Evolutionary conservation across 2,113 vertebrate species (phyloP).

Genomic region (Plecturocebus donacophilus): DNA sequence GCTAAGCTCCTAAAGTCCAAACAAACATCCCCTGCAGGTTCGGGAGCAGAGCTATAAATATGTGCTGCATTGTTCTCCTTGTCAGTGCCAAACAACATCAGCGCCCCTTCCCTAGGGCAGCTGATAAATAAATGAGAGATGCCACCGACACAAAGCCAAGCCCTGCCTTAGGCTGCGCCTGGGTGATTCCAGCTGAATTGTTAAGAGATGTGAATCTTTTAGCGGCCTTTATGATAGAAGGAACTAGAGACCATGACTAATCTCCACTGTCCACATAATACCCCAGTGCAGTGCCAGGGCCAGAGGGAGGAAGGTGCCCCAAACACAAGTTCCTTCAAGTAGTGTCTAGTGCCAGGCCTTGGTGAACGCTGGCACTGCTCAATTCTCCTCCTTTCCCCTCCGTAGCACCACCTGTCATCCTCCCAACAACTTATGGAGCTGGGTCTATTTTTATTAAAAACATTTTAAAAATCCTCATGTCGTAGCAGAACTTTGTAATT

Average conservation of each 20-base stretch:
- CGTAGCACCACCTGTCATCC: neutral
- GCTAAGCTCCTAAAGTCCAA: neutral
- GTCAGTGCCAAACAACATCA: conserved; percentile 28
- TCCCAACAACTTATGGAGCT: neutral
- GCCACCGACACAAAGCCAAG: conserved; percentile 42
- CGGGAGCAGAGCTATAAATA: conserved; percentile 53
- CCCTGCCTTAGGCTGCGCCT: neutral
- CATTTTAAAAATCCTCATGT: neutral
- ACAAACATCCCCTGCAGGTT: conserved; percentile 46
- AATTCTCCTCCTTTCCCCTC: neutral
- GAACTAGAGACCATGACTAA: neutral
- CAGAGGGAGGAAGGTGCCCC: neutral
- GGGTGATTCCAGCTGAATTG: neutral
- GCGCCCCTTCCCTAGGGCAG: neutral
- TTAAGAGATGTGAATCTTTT: neutral
- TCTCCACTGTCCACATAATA: neutral
- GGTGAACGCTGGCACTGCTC: fast-evolving
- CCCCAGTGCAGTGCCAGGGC: too few species aligned
- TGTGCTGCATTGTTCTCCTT: conserved; percentile 14
- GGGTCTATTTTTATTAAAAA: neutral
- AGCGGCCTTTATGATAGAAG: neutral
- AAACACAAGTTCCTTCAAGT: neutral
- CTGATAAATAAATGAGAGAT: conserved; percentile 69
- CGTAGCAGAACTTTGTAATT: neutral
- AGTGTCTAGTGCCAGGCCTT: neutral